Base-by-base conservation (phyloP, 1,140 invertebrate genomes). In the Cydia fagiglandana region DNA sequence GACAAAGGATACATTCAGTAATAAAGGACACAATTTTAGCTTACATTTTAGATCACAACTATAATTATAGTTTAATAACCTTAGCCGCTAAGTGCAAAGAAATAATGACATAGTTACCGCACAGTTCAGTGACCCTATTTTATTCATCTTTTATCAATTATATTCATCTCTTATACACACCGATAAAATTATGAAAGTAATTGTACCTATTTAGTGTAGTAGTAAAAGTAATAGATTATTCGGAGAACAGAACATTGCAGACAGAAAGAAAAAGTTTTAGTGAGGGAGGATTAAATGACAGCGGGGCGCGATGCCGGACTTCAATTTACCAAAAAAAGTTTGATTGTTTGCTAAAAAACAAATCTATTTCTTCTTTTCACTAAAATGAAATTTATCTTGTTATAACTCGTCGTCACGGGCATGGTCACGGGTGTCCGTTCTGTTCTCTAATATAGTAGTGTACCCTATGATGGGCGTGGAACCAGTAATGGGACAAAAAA, bases 231-330 rank as follows among this genome's bases (percentile, higher is more conserved):
- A 30, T n/a, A n/a, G 13, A 2, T n/a, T 74, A 74, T 77, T 41
- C 50, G 66, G 13, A 64, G 56, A 68, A 50, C 41, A 41, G 56
- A 68, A 50, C 41, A 41, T 73, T 73, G 70, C 73, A 81, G 76
- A 82, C 78, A 38, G 1, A 68, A 70, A 41, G 66, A 73, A 73
- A 76, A 77, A 73, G 77, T 77, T 56, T 47, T 73, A 41, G 61
- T 77, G 64, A 66, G 73, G 76, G 76, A 77, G 76, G 85, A 85
- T 84, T 84, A 81, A 81, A 89, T 86, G 74, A 45, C 88, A 70
- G 75, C 86, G 78, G 85, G 89, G 83, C 86, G 82, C 85, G 76
- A 70, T 75, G 77, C 79, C 80, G 77, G 77, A 84, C 81, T 82
- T 81, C 61, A 73, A 66, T 78, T 77, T 53, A 75, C 78, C 64